Conservation (phyloP, 2,797 vertebrate species). For the Spheniscus humboldti region DNA sequence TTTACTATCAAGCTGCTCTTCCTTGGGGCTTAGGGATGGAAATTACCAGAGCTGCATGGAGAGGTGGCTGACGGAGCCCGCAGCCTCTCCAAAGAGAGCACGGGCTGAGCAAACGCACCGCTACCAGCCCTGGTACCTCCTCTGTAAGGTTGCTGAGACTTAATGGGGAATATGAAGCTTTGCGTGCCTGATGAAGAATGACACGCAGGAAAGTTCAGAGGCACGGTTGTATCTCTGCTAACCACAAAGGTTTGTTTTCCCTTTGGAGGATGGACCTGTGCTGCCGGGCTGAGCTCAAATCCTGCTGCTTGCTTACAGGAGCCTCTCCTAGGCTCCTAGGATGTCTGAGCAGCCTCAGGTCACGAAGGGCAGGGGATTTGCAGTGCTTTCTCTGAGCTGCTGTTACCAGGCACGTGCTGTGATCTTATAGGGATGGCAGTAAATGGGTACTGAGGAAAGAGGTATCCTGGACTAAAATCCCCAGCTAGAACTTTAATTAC, state of each 20-base stretch:
- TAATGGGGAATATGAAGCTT: neutral
- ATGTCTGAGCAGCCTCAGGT: neutral
- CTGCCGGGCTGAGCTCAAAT: neutral
- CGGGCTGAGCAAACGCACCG: neutral
- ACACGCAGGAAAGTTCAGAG: neutral
- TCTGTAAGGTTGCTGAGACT: neutral
- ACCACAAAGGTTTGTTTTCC: neutral
- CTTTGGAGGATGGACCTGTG: neutral
- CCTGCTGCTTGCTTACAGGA: neutral
- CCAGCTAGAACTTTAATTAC: neutral
- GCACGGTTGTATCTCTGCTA: neutral
- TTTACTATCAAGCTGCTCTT: neutral
- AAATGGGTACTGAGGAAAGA: neutral
- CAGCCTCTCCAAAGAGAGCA: accelerated
- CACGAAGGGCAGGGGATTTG: neutral
- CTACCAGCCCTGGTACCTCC: neutral
- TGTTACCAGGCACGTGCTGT: neutral
- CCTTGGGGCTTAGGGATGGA: neutral
- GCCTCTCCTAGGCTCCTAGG: neutral
- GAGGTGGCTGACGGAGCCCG: neutral
- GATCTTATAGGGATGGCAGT: neutral
- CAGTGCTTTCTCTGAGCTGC: neutral
- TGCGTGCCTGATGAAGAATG: neutral
- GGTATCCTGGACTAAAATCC: neutral
- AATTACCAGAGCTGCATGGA: neutral